Percentiles rank a stretch among this genome's conserved stretches.
Evolutionary conservation across 2,888 invertebrate genomes (phyloP).

Genomic region (Drosophila gaucha): DNA sequence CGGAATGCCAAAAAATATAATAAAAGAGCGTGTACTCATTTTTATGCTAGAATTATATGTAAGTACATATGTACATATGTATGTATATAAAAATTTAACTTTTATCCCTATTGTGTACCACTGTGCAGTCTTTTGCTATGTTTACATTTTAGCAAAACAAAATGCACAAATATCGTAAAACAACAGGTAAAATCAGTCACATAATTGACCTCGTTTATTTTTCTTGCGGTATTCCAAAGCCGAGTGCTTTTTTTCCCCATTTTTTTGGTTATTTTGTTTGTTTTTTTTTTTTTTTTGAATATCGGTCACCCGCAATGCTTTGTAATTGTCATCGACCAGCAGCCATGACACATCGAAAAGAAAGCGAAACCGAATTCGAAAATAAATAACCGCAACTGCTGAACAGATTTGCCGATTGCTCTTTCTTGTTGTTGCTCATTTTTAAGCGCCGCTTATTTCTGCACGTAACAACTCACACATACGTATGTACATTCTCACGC

Average conservation of each 20-base stretch:
- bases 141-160: conserved; percentile 43
- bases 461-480: conserved; percentile 33
- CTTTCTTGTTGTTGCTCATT: conserved; percentile 7
- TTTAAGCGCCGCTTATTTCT: conserved; percentile 24
- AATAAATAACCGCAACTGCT: conserved; percentile 44
- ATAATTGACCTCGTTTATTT: conserved; percentile 69
- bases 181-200: conserved; percentile 43
- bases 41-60: background rate
- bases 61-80: background rate
- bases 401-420: conserved; percentile 20
- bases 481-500: background rate
- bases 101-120: conserved; percentile 8
- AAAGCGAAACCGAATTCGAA: conserved; percentile 48
- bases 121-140: conserved; percentile 48
- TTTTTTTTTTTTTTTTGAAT: conserved; percentile 16
- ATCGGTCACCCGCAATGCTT: conserved; percentile 53
- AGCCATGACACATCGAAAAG: conserved; percentile 61
- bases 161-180: conserved; percentile 21
- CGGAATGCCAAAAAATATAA: conserved; percentile 15
- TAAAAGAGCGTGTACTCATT: conserved; percentile 23
- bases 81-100: background rate
- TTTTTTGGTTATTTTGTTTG: conserved; percentile 22
- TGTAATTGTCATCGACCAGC: conserved; percentile 59
- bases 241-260: conserved; percentile 27
- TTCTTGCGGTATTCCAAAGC: conserved; percentile 41